Conservation (phyloP, 2,888 invertebrate genomes). For the Drosophila lutescens region DNA sequence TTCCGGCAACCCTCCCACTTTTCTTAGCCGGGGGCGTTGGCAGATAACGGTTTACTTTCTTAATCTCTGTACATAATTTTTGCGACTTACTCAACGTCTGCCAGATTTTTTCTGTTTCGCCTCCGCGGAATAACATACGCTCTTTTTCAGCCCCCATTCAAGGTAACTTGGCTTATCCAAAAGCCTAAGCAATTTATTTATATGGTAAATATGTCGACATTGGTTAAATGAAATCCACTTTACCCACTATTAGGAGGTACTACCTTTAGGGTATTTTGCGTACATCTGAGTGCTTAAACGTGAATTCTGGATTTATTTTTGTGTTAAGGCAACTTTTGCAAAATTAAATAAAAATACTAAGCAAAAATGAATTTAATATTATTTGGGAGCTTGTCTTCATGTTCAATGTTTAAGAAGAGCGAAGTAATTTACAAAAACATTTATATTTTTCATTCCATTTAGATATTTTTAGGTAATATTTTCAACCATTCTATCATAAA, state of each 20-base stretch:
- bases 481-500: no score
- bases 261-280: neutral
- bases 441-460: no score
- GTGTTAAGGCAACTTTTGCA: no score
- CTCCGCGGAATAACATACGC: slow-evolving; percentile 21
- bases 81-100: slow-evolving; percentile 57
- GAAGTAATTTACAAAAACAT: no score
- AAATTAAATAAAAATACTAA: no score
- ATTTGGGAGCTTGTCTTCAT: no score
- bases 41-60: slow-evolving; percentile 77
- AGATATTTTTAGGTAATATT: no score
- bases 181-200: slow-evolving; percentile 15
- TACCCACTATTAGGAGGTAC: neutral
- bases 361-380: no score
- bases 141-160: neutral
- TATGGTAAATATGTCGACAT: slow-evolving; percentile 22
- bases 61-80: slow-evolving; percentile 75
- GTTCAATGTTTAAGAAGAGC: no score
- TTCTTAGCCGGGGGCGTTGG: slow-evolving; percentile 48
- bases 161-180: slow-evolving; percentile 19
- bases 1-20: slow-evolving; percentile 7
- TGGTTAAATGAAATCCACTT: neutral
- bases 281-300: neutral
- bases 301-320: no score
- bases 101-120: slow-evolving; percentile 4